Percentiles rank a stretch among this genome's conserved stretches.
These are phyloP conservation scores for Phacellophora camtschatica DNA, from an alignment of 30 jellyfish, hydroid and myxozoan species.

Conservation along the genomic window DNA sequence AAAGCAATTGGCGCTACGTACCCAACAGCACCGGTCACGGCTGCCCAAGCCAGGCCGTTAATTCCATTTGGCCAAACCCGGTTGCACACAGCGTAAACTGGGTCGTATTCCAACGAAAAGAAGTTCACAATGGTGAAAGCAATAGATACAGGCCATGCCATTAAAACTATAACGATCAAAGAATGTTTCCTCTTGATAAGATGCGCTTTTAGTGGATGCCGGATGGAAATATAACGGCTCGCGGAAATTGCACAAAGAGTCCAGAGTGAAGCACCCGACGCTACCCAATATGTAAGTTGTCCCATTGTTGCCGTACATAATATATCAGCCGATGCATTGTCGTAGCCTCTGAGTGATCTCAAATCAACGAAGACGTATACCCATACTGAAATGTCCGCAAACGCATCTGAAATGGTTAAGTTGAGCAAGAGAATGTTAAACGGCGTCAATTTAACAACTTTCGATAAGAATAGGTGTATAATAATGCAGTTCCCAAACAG, in stretches of 20 bases:
- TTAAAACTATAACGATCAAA: not conserved
- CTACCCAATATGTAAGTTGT: conserved; percentile 66
- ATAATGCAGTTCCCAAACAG: conserved; percentile 51
- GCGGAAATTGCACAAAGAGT: conserved; percentile 75
- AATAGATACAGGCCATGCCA: conserved; percentile 46
- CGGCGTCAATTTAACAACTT: conserved; percentile 33
- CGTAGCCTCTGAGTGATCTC: conserved; percentile 51
- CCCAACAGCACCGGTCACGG: conserved; percentile 29
- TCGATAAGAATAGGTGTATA: conserved; percentile 23
- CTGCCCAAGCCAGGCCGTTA: conserved; percentile 41
- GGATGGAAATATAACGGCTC: conserved; percentile 81
- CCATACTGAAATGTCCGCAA: conserved; percentile 64
- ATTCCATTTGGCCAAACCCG: conserved; percentile 58
- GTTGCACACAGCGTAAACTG: conserved; percentile 26
- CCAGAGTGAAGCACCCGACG: conserved; percentile 69
- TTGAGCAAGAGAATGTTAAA: conserved; percentile 72
- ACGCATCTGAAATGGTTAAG: conserved; percentile 74
- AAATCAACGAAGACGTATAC: conserved; percentile 76
- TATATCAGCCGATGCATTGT: conserved; percentile 24
- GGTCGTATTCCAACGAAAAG: conserved; percentile 45
- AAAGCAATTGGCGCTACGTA: conserved; percentile 33
- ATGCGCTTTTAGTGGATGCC: conserved; percentile 77
- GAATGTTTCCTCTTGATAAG: conserved; percentile 52
- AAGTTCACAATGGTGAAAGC: conserved; percentile 11
- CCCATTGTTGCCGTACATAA: conserved; percentile 85